Evolutionary conservation across 1,140 invertebrate genomes (phyloP).

Genomic region (Conus betulinus): DNA sequence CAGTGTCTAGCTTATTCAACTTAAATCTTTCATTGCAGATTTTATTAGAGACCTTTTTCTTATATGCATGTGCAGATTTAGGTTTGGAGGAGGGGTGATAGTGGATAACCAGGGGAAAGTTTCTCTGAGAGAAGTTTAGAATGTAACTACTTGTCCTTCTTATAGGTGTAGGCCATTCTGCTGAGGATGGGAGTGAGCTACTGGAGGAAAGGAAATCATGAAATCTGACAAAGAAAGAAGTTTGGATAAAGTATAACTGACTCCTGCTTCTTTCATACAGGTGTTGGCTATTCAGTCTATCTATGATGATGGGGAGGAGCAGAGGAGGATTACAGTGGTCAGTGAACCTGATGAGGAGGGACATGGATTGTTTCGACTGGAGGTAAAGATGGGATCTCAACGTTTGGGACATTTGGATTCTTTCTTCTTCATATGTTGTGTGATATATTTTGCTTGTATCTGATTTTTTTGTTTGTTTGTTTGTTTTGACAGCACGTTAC

Average conservation of each 20-base stretch:
- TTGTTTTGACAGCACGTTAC: no score
- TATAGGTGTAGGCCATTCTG: background rate
- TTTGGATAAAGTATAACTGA: background rate
- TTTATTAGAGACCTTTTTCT: no score
- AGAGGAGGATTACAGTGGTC: slow-evolving; percentile 37
- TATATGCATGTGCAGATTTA: no score
- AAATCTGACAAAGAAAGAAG: background rate
- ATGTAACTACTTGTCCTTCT: background rate
- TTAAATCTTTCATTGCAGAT: no score
- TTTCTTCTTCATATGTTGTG: background rate
- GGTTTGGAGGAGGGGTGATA: no score
- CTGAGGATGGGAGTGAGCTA: background rate
- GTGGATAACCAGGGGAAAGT: no score
- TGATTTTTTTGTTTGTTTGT: no score
- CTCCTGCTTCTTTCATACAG: background rate
- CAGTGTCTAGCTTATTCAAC: no score
- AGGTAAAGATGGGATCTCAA: background rate
- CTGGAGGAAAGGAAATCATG: background rate
- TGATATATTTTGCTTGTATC: background rate
- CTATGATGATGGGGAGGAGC: slow-evolving; percentile 28
- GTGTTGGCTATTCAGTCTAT: slow-evolving; percentile 36
- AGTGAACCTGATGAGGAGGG: slow-evolving; percentile 27
- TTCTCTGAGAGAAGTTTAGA: background rate
- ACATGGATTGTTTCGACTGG: slow-evolving; percentile 22
- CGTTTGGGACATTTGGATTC: background rate